phyloP scores from a whole-genome alignment of 2,113 vertebrate genomes.

The Halcyon malimbica region DNA sequence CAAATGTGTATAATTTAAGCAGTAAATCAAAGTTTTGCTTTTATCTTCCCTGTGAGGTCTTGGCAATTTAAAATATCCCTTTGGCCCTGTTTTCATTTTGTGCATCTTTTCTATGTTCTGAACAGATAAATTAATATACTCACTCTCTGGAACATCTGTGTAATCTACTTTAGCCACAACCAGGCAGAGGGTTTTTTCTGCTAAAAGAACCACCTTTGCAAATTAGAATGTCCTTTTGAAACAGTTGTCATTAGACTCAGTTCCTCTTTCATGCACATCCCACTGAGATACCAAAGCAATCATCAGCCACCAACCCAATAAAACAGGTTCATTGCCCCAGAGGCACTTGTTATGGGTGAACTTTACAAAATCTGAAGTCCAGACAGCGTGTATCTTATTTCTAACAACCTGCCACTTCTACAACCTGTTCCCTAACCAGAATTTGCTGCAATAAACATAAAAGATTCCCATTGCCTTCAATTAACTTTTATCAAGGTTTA shows the following conservation, averaged over 20 bases:
- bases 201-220: neutral
- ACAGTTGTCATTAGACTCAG: neutral
- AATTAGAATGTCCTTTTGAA: neutral
- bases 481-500: slow-evolving; percentile 30
- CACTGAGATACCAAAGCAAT: neutral
- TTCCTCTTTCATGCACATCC: neutral
- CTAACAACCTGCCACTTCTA: slow-evolving; percentile 9
- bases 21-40: slow-evolving; percentile 21
- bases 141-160: neutral
- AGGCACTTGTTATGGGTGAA: neutral
- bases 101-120: neutral
- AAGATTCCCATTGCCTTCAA: slow-evolving; percentile 32
- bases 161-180: neutral
- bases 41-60: neutral
- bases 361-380: neutral
- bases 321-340: neutral
- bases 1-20: neutral
- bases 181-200: neutral
- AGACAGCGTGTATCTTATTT: neutral
- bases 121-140: neutral
- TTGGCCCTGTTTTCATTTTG: neutral
- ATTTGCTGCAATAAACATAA: slow-evolving; percentile 40
- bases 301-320: neutral
- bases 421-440: neutral
- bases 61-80: neutral